Evolutionary conservation across 2,113 vertebrate genomes (phyloP).

Genomic region (Salminus brasiliensis): DNA sequence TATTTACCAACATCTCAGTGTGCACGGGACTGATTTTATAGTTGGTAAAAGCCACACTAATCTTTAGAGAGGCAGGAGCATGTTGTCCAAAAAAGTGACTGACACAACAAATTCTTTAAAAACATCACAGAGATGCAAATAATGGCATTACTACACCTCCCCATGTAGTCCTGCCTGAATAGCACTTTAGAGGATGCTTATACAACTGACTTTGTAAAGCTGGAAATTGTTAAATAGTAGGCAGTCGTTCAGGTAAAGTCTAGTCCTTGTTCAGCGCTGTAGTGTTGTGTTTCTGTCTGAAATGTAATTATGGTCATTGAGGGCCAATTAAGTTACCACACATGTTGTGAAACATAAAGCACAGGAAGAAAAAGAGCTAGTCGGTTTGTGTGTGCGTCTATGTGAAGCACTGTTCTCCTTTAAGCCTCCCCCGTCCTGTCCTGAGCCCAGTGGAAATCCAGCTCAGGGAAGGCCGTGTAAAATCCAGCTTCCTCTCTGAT

Average conservation of each 20-base stretch:
- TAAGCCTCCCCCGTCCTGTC: conserved; percentile 26
- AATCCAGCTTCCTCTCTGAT: conserved; percentile 63
- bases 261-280: not conserved
- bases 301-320: conserved; percentile 2
- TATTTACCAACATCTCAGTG: too few relatives aligned
- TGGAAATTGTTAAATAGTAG: not conserved
- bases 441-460: conserved; percentile 68
- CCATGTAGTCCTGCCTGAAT: not conserved
- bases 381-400: not conserved
- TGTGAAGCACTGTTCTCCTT: conserved; percentile 3
- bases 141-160: not conserved
- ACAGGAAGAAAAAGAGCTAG: not conserved
- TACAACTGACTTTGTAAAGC: not conserved
- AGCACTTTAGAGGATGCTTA: not conserved
- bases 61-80: too few relatives aligned
- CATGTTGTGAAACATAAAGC: too few relatives aligned
- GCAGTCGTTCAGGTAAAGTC: not conserved
- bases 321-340: not conserved
- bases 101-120: not conserved
- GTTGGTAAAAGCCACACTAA: too few relatives aligned
- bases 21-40: too few relatives aligned
- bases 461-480: conserved; percentile 66
- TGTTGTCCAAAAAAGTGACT: not conserved
- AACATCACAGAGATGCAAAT: not conserved
- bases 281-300: not conserved